Evolutionary conservation across 2,888 invertebrate genomes (phyloP).

Genomic region (Ariolimax columbianus): DNA sequence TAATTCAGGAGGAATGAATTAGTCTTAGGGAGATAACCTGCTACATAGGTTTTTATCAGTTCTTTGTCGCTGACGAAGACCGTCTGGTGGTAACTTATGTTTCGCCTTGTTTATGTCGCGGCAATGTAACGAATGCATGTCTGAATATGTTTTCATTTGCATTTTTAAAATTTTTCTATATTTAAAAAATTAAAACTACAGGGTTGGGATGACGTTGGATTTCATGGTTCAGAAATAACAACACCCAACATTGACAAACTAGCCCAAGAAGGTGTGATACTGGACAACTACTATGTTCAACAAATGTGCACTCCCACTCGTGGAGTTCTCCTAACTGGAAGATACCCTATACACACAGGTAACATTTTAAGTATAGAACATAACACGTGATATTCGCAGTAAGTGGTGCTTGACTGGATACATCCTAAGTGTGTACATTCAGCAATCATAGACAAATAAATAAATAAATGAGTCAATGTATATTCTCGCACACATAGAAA

Average conservation of each 20-base stretch:
- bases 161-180: not conserved
- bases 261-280: constrained; percentile 89
- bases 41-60: no score
- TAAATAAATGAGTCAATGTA: no score
- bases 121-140: not conserved
- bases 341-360: constrained; percentile 88
- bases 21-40: no score
- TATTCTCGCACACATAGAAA: no score
- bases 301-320: constrained; percentile 95
- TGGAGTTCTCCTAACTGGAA: constrained; percentile 92
- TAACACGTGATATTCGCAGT: no score
- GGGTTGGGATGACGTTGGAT: constrained; percentile 83
- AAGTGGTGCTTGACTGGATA: no score
- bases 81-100: not conserved
- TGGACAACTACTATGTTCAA: constrained; percentile 92
- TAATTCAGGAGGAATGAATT: no score
- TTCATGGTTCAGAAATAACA: constrained; percentile 82
- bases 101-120: not conserved
- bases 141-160: not conserved
- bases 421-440: no score
- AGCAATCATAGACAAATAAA: no score
- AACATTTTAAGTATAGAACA: no score
- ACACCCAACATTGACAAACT: constrained; percentile 85
- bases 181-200: constrained; percentile 79
- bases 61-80: not conserved